These are phyloP conservation scores for Empidonax alnorum DNA, from an alignment of 2,113 vertebrate genomes.

Conservation along the genomic window DNA sequence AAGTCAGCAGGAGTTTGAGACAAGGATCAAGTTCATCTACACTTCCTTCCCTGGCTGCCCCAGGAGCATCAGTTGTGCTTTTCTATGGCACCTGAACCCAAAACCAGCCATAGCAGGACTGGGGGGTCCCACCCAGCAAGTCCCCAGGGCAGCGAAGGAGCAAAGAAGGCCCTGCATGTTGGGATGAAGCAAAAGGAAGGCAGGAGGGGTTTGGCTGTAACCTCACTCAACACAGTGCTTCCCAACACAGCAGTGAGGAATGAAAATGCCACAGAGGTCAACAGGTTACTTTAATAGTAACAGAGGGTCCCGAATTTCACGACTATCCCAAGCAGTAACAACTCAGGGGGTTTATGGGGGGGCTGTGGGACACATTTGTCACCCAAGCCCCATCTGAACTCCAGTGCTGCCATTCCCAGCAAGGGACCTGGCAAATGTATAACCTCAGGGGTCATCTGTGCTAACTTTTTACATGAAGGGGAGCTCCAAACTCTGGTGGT, in stretches of 20 bases:
- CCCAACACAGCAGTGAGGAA: not conserved
- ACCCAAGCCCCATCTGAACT: not conserved
- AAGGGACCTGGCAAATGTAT: not conserved
- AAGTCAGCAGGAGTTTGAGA: not conserved
- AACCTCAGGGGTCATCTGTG: not conserved
- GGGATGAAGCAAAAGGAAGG: not conserved
- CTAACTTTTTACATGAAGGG: not conserved
- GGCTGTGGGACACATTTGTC: not conserved
- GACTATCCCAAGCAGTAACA: not conserved
- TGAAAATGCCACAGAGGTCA: not conserved
- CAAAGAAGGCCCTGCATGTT: no score
- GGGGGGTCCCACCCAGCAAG: not conserved
- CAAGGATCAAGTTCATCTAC: not conserved
- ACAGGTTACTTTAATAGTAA: not conserved
- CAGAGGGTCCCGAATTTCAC: not conserved
- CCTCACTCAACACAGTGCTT: not conserved
- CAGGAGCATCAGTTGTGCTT: not conserved
- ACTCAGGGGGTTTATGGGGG: accelerated
- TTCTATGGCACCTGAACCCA: not conserved
- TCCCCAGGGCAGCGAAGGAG: not conserved
- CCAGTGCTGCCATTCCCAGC: not conserved
- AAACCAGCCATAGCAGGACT: not conserved
- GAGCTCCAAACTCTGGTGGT: not conserved
- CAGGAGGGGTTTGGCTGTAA: not conserved
- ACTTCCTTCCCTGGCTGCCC: not conserved